A percentile compares a stretch with the other conserved stretches of the same genome.
These are phyloP conservation scores for Hypomesus transpacificus DNA, from an alignment of 2,113 vertebrate genomes.

Conservation along the genomic window DNA sequence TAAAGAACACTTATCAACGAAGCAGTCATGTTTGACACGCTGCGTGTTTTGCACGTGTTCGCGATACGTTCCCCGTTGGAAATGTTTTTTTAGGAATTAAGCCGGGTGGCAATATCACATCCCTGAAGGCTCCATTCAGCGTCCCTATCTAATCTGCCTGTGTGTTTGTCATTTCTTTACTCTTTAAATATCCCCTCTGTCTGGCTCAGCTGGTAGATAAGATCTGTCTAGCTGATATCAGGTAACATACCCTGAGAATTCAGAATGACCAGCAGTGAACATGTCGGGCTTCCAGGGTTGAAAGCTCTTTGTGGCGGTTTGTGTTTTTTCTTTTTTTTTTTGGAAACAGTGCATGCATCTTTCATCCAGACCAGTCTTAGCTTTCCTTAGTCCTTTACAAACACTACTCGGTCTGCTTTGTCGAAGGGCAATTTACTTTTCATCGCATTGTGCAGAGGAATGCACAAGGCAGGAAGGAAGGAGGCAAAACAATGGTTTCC, in stretches of 20 bases:
- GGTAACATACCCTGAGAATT: constrained; percentile 63
- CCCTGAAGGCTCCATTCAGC: constrained; percentile 41
- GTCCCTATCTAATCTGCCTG: constrained; percentile 57
- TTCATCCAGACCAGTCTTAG: constrained; percentile 56
- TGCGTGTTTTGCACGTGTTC: constrained; percentile 34
- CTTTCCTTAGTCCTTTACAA: constrained; percentile 52
- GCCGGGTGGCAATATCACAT: constrained; percentile 43
- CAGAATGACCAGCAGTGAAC: constrained; percentile 58
- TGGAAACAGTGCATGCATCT: constrained; percentile 48
- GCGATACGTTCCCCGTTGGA: constrained; percentile 16
- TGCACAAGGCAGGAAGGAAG: constrained; percentile 72
- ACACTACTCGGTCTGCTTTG: constrained; percentile 64
- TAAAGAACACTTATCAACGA: background rate
- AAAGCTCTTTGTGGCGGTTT: constrained; percentile 17
- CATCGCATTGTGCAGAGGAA: constrained; percentile 70
- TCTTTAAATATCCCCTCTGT: constrained; percentile 54
- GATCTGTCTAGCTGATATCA: constrained; percentile 74
- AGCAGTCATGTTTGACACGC: constrained; percentile 29
- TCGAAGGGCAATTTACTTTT: constrained; percentile 74
- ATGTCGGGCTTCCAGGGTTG: constrained; percentile 21
- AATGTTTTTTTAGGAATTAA: constrained; percentile 46
- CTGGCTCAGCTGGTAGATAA: constrained; percentile 57
- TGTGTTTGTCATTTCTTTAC: constrained; percentile 60
- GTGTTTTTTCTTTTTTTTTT: constrained; percentile 47
- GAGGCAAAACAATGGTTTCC: constrained; percentile 73